phyloP scores from a whole-genome alignment of 2,113 vertebrate species.

The Percina caprodes region DNA sequence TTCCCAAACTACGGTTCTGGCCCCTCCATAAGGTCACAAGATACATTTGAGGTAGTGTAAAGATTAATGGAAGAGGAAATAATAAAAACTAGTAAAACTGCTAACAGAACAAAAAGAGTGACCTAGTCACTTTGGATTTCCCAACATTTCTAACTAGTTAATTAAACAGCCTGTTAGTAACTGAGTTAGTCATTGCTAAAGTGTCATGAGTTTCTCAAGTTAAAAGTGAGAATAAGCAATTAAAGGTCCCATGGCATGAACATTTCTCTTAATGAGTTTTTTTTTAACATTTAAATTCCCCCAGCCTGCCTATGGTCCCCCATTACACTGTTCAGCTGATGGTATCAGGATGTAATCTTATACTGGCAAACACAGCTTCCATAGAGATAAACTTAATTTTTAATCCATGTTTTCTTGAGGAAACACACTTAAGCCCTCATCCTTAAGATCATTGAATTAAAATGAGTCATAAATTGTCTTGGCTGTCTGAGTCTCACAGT shows the following conservation, averaged over 20 bases:
- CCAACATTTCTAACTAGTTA: background rate
- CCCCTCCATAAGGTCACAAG: background rate
- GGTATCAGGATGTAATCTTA: background rate
- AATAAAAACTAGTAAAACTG: background rate
- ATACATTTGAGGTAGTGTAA: background rate
- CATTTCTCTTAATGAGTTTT: no score
- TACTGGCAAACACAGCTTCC: background rate
- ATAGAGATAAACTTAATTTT: background rate
- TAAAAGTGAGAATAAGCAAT: background rate
- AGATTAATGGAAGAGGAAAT: background rate
- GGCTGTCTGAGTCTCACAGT: conserved; percentile 13
- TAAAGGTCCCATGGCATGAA: no score
- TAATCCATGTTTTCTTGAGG: background rate
- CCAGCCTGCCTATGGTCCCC: no score
- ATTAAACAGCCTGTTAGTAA: background rate
- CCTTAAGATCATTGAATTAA: conserved; percentile 21
- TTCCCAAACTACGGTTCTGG: background rate
- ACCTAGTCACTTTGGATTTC: background rate
- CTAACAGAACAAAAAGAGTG: background rate
- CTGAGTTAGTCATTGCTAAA: background rate
- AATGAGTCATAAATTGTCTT: conserved; percentile 32
- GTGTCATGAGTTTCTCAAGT: background rate
- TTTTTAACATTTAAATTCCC: no score
- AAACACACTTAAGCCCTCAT: conserved; percentile 10
- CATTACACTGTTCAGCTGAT: no score